These are phyloP conservation scores for Drosophila kuntzei DNA, from an alignment of 2,888 invertebrate species.

Conservation along the genomic window DNA sequence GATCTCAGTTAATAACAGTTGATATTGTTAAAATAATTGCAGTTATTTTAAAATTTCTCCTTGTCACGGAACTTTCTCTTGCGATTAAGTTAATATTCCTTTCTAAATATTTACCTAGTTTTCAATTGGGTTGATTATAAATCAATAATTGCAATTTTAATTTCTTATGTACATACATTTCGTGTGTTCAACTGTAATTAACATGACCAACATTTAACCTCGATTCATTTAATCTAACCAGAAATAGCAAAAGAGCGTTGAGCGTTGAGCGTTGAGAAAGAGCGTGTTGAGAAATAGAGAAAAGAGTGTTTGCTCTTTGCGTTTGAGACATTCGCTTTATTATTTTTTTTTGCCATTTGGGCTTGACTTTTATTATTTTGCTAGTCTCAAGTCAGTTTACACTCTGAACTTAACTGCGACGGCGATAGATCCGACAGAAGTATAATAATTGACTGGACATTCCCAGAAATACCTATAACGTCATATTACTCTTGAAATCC, in stretches of 20 bases:
- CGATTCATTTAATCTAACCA: conserved; percentile 9
- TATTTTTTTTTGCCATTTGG: neutral
- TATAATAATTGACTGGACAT: conserved; percentile 9
- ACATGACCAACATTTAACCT: conserved; percentile 24
- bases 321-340: neutral
- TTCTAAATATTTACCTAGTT: conserved; percentile 7
- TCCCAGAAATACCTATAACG: conserved; percentile 8
- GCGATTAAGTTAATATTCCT: neutral
- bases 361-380: neutral
- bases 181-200: conserved; percentile 22
- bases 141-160: conserved; percentile 14
- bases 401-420: conserved; percentile 31
- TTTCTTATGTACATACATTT: conserved; percentile 19
- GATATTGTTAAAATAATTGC: conserved; percentile 1
- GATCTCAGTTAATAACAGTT: neutral
- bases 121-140: neutral
- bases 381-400: conserved; percentile 31
- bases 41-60: neutral
- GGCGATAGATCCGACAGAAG: conserved; percentile 1
- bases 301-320: conserved; percentile 3
- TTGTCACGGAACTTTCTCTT: neutral
- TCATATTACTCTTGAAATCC: conserved; percentile 4
- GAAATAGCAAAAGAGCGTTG: conserved; percentile 9
- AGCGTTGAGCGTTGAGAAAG: neutral
- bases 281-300: conserved; percentile 6